Evolutionary conservation across 2,888 invertebrate species (phyloP).

Genomic region (Meteorus colon): DNA sequence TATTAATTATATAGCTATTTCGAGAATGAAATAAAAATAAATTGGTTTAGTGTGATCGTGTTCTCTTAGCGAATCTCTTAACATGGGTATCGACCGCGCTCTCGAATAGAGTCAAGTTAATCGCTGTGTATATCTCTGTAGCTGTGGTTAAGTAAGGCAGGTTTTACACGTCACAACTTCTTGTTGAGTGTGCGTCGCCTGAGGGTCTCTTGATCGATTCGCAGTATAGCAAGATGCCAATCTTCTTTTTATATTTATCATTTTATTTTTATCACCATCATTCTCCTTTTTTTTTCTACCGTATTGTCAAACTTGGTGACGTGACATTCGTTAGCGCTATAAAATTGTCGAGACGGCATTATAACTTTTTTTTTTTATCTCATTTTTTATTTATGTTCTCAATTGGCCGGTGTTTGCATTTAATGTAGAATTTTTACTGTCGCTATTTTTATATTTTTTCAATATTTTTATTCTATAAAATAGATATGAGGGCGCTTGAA

Average conservation of each 20-base stretch:
- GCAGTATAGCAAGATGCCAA: conserved; percentile 44
- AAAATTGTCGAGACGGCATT: conserved; percentile 4
- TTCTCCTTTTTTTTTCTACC: neutral
- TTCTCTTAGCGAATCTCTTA: neutral
- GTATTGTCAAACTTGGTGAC: conserved; percentile 39
- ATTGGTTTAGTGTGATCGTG: neutral
- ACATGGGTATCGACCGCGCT: conserved; percentile 24
- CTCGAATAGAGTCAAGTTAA: conserved; percentile 7
- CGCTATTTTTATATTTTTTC: conserved; percentile 9
- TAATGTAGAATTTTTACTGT: neutral
- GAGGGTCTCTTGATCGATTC: conserved; percentile 50
- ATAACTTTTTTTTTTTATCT: neutral
- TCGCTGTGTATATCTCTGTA: neutral
- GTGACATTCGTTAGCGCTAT: conserved; percentile 51
- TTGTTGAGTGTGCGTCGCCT: conserved; percentile 35
- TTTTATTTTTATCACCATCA: neutral
- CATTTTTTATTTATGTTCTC: neutral
- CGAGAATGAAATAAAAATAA: neutral
- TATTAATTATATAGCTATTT: neutral
- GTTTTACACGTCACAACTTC: conserved; percentile 35
- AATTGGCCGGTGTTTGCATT: neutral
- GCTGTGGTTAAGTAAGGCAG: conserved; percentile 28
- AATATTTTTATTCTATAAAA: conserved; percentile 22
- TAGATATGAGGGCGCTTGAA: conserved; percentile 12
- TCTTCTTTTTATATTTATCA: conserved; percentile 29